Evolutionary conservation across 2,888 invertebrate species (phyloP), one percentile per base, ranked within the genome.

Genomic region (Amblyjoppa fuscipennis): DNA sequence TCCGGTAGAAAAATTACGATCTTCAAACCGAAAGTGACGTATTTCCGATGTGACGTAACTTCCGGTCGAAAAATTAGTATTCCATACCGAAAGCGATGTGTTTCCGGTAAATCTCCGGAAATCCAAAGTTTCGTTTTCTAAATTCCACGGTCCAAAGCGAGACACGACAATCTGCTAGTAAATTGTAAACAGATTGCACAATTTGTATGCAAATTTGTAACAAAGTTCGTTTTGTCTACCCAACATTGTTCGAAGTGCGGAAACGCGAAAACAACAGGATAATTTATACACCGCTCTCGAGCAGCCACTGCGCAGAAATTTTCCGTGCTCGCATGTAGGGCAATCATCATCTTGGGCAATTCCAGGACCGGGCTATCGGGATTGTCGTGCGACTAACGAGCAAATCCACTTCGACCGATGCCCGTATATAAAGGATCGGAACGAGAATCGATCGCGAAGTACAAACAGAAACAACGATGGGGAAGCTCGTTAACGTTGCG

Each of bases 311-410:
- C 28, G 59, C 59, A 25, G 13, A 25, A 59, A 45, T 41, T 70
- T 61, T 59, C 34, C 76, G 66, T 70, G 41, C 38, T 38, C 25
- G 20, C 56, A 25, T n/a, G 56, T 71, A 82, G 76, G 59, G 68
- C 59, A 78, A 85, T 64, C 38, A 31, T 28, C 25, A 25, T 20
- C 25, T 25, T 16, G 13, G 49, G 56, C 74, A 78, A 82, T 85
- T 82, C 4, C 59, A 28, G 45, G 13, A 45, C 45, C 73, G 0
- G 73, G 28, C 59, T 59, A 16, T 71, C 38, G n/a, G 56, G 38
- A 51, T 34, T 87, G 88, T 89, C 89, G 88, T 91, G 91, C 88
- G 70, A 81, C 87, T 91, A 91, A 91, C 90, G 89, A 90, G 84
- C 83, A 34, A 16, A 82, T 70, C 25, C 16, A 31, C 34, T 28